phyloP scores from a whole-genome alignment of 2,797 vertebrate species.

The Microcaecilia unicolor region DNA sequence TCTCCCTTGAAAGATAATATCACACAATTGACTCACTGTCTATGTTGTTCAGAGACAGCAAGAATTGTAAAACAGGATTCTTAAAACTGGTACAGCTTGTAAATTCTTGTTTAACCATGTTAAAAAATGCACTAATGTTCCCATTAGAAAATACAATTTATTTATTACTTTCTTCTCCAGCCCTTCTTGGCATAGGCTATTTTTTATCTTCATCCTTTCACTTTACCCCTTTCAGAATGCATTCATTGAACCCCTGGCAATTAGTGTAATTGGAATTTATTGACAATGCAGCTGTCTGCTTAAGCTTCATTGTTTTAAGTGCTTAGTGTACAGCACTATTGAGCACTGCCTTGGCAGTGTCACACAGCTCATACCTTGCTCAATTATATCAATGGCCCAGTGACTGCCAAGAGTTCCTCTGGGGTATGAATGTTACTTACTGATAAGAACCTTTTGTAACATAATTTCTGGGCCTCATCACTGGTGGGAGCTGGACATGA shows the following conservation, averaged over 20 bases:
- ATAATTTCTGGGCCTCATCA: constrained; percentile 65
- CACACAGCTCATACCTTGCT: constrained; percentile 78
- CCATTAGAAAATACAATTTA: constrained; percentile 55
- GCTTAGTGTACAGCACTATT: constrained; percentile 68
- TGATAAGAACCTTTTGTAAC: constrained; percentile 89
- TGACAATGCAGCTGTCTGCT: constrained; percentile 74
- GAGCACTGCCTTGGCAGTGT: constrained; percentile 61
- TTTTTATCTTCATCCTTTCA: constrained; percentile 20
- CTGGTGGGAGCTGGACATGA: constrained; percentile 72
- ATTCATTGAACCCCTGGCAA: constrained; percentile 88
- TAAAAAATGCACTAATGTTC: constrained; percentile 52
- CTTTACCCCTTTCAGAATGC: constrained; percentile 60
- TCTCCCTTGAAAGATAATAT: constrained; percentile 48
- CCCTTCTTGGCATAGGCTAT: constrained; percentile 40
- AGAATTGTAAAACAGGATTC: constrained; percentile 65
- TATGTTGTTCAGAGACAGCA: constrained; percentile 53
- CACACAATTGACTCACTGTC: constrained; percentile 53
- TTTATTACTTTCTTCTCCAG: constrained; percentile 58
- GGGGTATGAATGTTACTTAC: constrained; percentile 89
- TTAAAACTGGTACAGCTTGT: constrained; percentile 60
- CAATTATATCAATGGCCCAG: constrained; percentile 92
- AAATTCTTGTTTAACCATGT: constrained; percentile 62
- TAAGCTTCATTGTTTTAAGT: constrained; percentile 82
- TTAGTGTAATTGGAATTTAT: constrained; percentile 98
- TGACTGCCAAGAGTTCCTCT: constrained; percentile 85